Evolutionary conservation across 2,888 invertebrate species (phyloP).

Genomic region (Stenurella melanura): DNA sequence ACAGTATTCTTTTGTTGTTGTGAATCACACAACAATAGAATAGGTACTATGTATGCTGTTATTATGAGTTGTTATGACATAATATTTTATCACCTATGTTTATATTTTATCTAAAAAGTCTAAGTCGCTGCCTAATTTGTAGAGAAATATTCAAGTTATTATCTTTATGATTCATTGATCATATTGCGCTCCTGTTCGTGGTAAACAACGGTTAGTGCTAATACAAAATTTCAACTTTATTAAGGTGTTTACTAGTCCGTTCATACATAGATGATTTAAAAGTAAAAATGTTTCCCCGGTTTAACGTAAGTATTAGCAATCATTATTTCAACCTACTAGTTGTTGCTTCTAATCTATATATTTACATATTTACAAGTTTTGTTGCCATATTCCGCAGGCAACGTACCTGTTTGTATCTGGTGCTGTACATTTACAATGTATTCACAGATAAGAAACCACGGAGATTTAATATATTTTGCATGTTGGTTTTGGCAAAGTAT

Average conservation of each 20-base stretch:
- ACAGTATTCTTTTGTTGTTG: no score
- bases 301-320: slow-evolving; percentile 6
- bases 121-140: neutral
- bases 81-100: neutral
- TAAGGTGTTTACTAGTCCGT: slow-evolving; percentile 26
- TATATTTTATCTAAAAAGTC: neutral
- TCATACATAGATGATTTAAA: neutral
- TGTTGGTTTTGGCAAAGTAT: neutral
- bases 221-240: slow-evolving; percentile 5
- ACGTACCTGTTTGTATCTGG: neutral
- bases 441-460: neutral
- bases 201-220: slow-evolving; percentile 18
- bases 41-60: no score
- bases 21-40: no score
- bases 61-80: no score
- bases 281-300: slow-evolving; percentile 25
- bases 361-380: neutral
- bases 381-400: neutral
- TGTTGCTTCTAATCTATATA: neutral
- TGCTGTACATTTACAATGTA: neutral
- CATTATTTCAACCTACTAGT: neutral
- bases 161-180: slow-evolving; percentile 2
- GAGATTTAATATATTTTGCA: neutral
- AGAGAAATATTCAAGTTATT: neutral
- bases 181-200: neutral